Evolutionary conservation across 2,113 vertebrate species (phyloP).

Genomic region (Aegypius monachus): DNA sequence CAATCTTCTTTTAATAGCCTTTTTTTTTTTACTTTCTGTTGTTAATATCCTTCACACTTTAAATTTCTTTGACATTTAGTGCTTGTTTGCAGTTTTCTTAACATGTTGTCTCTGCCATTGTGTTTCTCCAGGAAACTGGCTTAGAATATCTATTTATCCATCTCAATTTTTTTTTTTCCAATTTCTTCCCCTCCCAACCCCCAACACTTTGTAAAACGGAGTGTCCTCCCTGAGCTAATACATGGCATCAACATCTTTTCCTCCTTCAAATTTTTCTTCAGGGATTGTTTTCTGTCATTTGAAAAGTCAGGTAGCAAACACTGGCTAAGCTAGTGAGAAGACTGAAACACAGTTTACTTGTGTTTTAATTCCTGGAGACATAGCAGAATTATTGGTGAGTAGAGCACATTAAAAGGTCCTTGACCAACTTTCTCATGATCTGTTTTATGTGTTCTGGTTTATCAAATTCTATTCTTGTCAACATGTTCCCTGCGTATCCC

Average conservation of each 20-base stretch:
- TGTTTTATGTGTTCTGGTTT: not conserved
- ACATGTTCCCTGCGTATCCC: fast-evolving
- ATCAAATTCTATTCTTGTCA: not conserved
- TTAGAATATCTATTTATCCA: not conserved
- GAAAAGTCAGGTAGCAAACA: not conserved
- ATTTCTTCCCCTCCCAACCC: not conserved
- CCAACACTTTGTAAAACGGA: not conserved
- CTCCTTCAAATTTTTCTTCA: not conserved
- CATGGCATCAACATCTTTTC: not conserved
- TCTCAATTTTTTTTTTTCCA: not conserved
- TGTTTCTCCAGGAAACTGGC: not conserved
- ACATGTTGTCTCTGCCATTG: not conserved
- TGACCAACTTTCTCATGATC: not conserved
- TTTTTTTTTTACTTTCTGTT: not conserved
- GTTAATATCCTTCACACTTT: not conserved
- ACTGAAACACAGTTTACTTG: not conserved
- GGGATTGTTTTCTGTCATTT: not conserved
- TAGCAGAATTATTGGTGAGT: not conserved
- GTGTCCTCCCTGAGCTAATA: not conserved
- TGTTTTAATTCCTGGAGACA: not conserved
- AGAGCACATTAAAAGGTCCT: not conserved
- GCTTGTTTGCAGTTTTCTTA: not conserved
- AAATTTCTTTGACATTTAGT: not conserved
- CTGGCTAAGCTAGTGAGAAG: not conserved
- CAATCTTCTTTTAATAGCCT: not conserved